These are phyloP conservation scores for Trachymyrmex septentrionalis DNA, from an alignment of 1,140 invertebrate species.

Conservation along the genomic window DNA sequence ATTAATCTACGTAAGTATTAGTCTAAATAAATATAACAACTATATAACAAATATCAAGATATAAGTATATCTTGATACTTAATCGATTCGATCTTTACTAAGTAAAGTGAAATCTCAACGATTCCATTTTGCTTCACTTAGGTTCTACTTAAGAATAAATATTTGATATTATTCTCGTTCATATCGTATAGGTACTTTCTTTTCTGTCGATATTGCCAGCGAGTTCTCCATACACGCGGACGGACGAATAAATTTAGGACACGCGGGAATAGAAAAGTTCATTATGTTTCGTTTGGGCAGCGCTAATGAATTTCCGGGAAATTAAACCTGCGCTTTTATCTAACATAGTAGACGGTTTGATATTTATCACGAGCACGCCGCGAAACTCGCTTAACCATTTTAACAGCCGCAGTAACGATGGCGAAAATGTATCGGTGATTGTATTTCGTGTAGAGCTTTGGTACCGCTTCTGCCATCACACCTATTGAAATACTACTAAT, in stretches of 20 bases:
- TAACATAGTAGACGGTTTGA: not conserved
- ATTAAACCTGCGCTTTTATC: conserved; percentile 45
- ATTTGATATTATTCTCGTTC: not conserved
- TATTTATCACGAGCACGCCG: conserved; percentile 6
- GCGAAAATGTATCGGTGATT: conserved; percentile 25
- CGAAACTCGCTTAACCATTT: conserved; percentile 22
- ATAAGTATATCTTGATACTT: not conserved
- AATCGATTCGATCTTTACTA: not conserved
- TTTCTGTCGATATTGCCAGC: conserved; percentile 21
- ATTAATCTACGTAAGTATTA: not conserved
- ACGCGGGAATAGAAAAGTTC: conserved; percentile 46
- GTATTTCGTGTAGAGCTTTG: not conserved
- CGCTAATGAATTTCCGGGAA: conserved; percentile 53
- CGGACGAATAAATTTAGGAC: conserved; percentile 24
- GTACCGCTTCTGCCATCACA: not conserved
- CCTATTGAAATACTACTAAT: conserved; percentile 3
- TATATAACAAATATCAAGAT: too few species aligned
- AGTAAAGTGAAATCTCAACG: not conserved
- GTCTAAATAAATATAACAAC: not conserved
- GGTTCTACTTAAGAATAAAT: conserved; percentile 7
- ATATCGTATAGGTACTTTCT: not conserved
- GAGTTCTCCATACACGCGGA: not conserved
- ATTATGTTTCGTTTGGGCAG: conserved; percentile 39
- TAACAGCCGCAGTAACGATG: conserved; percentile 31
- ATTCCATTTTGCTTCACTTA: not conserved